These are phyloP conservation scores for Sinosuthora webbiana DNA, from an alignment of 2,113 vertebrate genomes.

Conservation along the genomic window DNA sequence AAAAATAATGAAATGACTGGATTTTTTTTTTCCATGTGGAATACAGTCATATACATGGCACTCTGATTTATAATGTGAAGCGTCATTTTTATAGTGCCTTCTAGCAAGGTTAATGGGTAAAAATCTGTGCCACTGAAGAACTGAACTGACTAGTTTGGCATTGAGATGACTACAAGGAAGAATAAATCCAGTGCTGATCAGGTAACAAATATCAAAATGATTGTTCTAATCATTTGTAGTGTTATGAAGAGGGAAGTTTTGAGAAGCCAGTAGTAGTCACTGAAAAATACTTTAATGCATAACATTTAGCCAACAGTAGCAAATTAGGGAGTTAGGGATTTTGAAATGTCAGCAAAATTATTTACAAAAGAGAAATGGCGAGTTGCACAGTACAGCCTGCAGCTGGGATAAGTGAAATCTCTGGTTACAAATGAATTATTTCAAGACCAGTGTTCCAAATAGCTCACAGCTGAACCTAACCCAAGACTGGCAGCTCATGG, in stretches of 20 bases:
- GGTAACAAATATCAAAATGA: not conserved
- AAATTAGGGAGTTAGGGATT: not conserved
- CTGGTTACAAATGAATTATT: not conserved
- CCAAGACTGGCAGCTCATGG: not conserved
- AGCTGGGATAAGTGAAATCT: constrained; percentile 28
- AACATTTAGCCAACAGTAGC: not conserved
- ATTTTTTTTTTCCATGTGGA: not conserved
- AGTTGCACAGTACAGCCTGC: not conserved
- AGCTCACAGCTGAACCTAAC: constrained; percentile 22
- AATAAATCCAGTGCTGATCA: not conserved
- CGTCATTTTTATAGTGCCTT: not conserved
- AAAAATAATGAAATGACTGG: not conserved
- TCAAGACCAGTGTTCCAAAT: not conserved
- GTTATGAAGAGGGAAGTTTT: not conserved
- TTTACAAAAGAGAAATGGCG: constrained; percentile 32
- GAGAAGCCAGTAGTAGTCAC: not conserved
- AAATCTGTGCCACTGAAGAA: not conserved
- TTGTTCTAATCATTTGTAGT: not conserved
- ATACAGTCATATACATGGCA: not conserved
- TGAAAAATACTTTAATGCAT: not conserved
- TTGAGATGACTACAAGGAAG: not conserved
- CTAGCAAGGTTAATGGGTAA: not conserved
- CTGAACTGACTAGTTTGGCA: not conserved
- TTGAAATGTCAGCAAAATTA: not conserved
- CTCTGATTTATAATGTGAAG: not conserved